Evolutionary conservation across 2,113 vertebrate genomes (phyloP).

Genomic region (Spheniscus mendiculus): DNA sequence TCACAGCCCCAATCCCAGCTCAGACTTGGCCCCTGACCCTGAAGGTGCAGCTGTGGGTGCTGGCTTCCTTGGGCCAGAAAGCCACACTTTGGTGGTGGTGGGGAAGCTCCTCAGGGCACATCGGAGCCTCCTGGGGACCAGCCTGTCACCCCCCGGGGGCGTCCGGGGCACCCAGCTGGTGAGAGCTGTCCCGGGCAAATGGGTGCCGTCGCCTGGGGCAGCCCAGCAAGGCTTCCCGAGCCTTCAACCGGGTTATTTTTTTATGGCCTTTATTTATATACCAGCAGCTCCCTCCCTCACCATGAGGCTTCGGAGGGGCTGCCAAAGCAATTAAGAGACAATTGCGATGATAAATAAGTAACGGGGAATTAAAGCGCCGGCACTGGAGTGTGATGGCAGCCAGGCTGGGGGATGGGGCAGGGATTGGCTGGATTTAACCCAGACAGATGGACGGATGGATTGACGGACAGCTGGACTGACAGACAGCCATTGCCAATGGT

Average conservation of each 20-base stretch:
- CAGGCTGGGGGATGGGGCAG: background rate
- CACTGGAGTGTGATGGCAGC: background rate
- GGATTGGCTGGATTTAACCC: background rate
- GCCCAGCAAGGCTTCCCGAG: background rate
- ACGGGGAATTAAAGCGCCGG: background rate
- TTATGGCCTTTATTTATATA: background rate
- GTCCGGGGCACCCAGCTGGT: background rate
- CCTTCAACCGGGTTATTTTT: background rate
- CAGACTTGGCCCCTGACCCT: background rate
- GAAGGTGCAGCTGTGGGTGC: background rate
- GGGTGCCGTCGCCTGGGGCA: background rate
- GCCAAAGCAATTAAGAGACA: constrained; percentile 53
- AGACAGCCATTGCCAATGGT: background rate
- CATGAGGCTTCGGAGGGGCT: background rate
- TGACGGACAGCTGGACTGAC: background rate
- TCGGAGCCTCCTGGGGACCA: background rate
- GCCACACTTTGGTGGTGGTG: background rate
- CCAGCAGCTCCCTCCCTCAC: background rate
- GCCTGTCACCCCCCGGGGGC: background rate
- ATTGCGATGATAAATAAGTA: constrained; percentile 45
- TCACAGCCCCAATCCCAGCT: background rate
- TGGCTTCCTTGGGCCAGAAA: background rate
- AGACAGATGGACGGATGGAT: background rate
- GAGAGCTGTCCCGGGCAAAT: accelerated
- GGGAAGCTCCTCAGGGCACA: background rate